Percentiles rank a stretch among this genome's conserved stretches.
phyloP scores from a whole-genome alignment of 2,113 vertebrate genomes.

The Eudyptes chrysolophus region DNA sequence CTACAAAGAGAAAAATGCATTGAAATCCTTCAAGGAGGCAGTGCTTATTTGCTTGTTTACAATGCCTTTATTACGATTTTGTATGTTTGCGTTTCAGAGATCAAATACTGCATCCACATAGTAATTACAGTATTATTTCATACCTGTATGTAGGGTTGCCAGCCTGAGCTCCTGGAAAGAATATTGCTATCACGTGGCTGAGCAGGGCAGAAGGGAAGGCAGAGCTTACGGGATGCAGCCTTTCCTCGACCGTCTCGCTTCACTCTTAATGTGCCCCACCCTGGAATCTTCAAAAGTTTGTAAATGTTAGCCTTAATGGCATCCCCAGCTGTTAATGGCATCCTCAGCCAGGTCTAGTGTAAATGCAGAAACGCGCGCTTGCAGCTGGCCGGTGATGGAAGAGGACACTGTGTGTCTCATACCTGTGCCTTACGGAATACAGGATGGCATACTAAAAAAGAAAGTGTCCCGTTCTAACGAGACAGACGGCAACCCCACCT shows the following conservation, averaged over 20 bases:
- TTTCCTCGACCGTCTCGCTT: conserved; percentile 29
- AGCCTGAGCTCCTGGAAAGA: conserved; percentile 69
- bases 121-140: conserved; percentile 83
- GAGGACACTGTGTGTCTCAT: conserved; percentile 40
- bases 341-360: not conserved
- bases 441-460: not conserved
- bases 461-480: conserved; percentile 25
- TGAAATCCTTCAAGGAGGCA: conserved; percentile 70
- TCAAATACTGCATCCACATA: conserved; percentile 69
- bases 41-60: conserved; percentile 81
- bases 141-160: conserved; percentile 75
- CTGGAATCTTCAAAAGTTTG: conserved; percentile 18
- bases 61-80: conserved; percentile 66
- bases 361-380: conserved; percentile 15
- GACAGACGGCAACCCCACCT: conserved; percentile 57
- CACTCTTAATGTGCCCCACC: conserved; percentile 52
- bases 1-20: conserved; percentile 61
- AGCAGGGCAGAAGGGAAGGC: conserved; percentile 29
- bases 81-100: conserved; percentile 71
- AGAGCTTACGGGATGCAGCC: not conserved
- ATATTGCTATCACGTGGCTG: conserved; percentile 39
- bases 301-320: conserved; percentile 6
- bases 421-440: conserved; percentile 65
- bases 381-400: conserved; percentile 48
- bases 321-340: not conserved